phyloP scores from a whole-genome alignment of 2,797 vertebrate species.

The Ctenopoma kingsleyae region DNA sequence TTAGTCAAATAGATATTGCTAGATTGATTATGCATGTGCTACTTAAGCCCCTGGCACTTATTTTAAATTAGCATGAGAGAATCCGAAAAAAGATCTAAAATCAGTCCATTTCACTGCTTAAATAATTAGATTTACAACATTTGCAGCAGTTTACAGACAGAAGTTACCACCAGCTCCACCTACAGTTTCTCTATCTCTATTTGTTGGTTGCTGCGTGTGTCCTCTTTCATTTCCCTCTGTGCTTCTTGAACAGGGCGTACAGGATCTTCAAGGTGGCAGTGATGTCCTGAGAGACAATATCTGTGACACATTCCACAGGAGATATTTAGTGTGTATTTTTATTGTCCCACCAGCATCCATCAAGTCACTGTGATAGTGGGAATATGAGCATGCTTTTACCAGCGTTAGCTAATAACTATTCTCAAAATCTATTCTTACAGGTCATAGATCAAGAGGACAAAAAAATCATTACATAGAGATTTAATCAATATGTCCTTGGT shows the following conservation, averaged over 20 bases:
- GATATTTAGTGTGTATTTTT: conserved; percentile 34
- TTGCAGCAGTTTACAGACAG: conserved; percentile 1
- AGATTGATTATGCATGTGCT: not conserved
- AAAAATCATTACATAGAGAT: conserved; percentile 50
- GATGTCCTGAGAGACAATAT: conserved; percentile 89
- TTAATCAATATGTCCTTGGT: conserved; percentile 63
- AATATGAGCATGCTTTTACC: conserved; percentile 47
- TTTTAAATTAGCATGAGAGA: not conserved
- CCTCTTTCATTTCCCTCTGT: conserved; percentile 72
- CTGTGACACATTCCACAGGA: conserved; percentile 78
- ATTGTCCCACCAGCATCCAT: conserved; percentile 27
- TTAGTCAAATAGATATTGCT: not conserved
- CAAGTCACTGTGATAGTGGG: conserved; percentile 26
- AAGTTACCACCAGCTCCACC: not conserved
- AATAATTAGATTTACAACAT: conserved; percentile 1
- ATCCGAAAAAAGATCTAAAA: not conserved
- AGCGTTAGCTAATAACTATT: conserved; percentile 54
- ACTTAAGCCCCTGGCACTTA: not conserved
- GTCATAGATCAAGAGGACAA: conserved; percentile 65
- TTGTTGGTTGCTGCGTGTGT: not conserved
- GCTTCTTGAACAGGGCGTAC: conserved; percentile 89
- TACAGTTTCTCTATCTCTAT: not conserved
- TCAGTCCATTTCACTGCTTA: not conserved
- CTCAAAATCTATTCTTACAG: conserved; percentile 37
- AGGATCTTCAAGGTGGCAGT: conserved; percentile 87